Conservation (phyloP, 2,888 invertebrate species). For the Drosophila prolongata region DNA sequence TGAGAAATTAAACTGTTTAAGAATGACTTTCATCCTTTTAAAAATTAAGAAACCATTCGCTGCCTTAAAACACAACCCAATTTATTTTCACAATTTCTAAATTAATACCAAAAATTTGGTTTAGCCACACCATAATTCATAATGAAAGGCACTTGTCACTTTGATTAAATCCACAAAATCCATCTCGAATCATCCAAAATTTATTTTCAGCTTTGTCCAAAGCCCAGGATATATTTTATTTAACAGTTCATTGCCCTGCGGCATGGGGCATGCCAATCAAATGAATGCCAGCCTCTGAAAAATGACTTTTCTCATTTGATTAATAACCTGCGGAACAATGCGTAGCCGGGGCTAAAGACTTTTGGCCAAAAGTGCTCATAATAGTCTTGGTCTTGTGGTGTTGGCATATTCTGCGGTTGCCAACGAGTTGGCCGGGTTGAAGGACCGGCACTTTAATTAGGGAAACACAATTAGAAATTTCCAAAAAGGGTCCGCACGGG, state of each 20-base stretch:
- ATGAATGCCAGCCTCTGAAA: slow-evolving; percentile 47
- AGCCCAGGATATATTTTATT: slow-evolving; percentile 30
- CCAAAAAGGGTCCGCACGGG: slow-evolving; percentile 27
- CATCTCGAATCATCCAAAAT: slow-evolving; percentile 22
- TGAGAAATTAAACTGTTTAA: no score
- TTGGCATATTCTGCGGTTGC: slow-evolving; percentile 39
- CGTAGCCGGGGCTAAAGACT: background rate
- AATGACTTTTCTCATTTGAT: slow-evolving; percentile 48
- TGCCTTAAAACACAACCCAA: no score
- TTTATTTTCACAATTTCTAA: background rate
- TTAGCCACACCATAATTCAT: background rate
- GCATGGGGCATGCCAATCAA: slow-evolving; percentile 42
- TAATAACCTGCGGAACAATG: slow-evolving; percentile 41
- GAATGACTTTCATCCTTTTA: no score
- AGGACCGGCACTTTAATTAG: slow-evolving; percentile 46
- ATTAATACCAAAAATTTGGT: background rate
- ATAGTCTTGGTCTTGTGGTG: slow-evolving; percentile 44
- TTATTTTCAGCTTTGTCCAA: slow-evolving; percentile 17
- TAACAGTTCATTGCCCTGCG: slow-evolving; percentile 50
- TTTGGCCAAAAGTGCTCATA: slow-evolving; percentile 34
- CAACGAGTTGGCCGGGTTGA: slow-evolving; percentile 12
- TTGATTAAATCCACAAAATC: slow-evolving; percentile 24
- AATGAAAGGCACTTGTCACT: slow-evolving; percentile 26
- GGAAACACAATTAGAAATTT: slow-evolving; percentile 35
- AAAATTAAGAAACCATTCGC: no score